phyloP scores from a whole-genome alignment of 92 coral and sea anemone species.

The Micromussa lordhowensis region DNA sequence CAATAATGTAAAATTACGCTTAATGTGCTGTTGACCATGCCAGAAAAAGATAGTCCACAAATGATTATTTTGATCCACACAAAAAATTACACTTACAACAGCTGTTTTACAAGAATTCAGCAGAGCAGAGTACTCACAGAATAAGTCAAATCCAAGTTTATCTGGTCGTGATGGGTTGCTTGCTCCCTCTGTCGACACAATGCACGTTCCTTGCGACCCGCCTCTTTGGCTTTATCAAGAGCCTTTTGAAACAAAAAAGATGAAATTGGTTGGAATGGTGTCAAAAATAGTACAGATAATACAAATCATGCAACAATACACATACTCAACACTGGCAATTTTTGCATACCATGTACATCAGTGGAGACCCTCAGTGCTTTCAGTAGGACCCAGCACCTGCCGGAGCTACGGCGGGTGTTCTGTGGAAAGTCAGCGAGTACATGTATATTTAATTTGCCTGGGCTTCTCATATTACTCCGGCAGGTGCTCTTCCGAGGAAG shows the following conservation, averaged over 20 bases:
- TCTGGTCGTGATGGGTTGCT: slow-evolving; percentile 91
- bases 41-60: neutral
- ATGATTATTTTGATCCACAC: no score
- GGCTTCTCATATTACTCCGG: no score
- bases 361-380: no score
- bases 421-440: no score
- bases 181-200: slow-evolving; percentile 96
- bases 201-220: slow-evolving; percentile 97
- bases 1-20: no score
- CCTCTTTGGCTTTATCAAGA: slow-evolving; percentile 97
- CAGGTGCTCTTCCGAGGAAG: no score
- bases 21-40: neutral
- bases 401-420: no score
- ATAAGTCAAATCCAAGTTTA: slow-evolving; percentile 94
- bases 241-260: slow-evolving; percentile 57
- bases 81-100: no score
- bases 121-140: slow-evolving; percentile 73
- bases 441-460: no score
- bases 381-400: no score
- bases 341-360: neutral
- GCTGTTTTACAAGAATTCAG: neutral
- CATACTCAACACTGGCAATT: neutral
- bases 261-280: neutral
- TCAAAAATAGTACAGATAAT: no score
- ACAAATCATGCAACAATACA: no score